Conservation (phyloP, 2,113 vertebrate genomes). For the Centropus unirufus region DNA sequence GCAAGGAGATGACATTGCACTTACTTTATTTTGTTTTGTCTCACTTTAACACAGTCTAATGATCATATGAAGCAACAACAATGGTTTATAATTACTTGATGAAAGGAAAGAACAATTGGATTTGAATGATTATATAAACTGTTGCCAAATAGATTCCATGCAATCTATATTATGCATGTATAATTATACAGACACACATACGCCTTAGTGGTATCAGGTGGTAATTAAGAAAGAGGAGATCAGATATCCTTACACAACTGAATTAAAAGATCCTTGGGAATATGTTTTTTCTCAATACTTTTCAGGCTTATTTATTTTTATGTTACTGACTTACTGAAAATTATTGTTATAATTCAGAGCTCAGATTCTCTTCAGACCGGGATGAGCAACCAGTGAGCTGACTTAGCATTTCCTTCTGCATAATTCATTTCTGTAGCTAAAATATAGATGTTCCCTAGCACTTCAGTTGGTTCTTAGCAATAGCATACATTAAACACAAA, state of each 20-base stretch:
- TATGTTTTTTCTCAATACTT: neutral
- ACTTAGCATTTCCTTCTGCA: neutral
- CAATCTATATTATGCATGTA: neutral
- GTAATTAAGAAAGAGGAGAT: conserved; percentile 35
- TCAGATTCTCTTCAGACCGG: neutral
- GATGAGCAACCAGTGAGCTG: neutral
- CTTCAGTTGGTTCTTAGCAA: neutral
- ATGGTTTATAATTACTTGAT: neutral
- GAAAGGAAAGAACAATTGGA: neutral
- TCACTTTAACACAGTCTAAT: neutral
- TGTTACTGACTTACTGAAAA: neutral
- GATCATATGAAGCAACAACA: neutral
- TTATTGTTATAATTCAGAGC: neutral
- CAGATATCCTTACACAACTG: conserved; percentile 15
- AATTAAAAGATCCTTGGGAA: neutral
- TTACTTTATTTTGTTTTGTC: neutral
- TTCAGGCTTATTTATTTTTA: conserved; percentile 39
- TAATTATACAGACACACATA: neutral
- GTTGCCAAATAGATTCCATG: neutral
- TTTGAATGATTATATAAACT: neutral
- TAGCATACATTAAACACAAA: neutral
- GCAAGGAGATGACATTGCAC: neutral
- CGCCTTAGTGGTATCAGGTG: neutral
- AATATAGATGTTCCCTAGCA: neutral
- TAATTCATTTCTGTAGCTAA: neutral